A percentile compares a stretch with the other conserved stretches of the same genome.
These are phyloP conservation scores for Botrylloides violaceus DNA, from an alignment of 23 tunicate species.

Conservation along the genomic window DNA sequence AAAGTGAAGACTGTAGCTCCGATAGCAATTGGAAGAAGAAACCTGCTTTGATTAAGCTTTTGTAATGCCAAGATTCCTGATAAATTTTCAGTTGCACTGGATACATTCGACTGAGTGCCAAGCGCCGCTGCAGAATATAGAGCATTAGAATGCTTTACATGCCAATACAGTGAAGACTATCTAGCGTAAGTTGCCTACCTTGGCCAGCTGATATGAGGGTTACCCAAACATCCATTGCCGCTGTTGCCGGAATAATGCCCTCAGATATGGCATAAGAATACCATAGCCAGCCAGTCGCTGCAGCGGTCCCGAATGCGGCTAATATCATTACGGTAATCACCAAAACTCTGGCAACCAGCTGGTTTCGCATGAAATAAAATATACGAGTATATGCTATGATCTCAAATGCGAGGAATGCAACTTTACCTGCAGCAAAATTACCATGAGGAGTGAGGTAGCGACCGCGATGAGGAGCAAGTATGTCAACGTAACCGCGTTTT, in stretches of 20 bases:
- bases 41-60: neutral
- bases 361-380: neutral
- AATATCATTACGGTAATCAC: slow-evolving; percentile 34
- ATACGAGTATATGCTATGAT: no score
- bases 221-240: neutral
- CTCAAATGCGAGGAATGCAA: no score
- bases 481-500: slow-evolving; percentile 24
- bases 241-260: slow-evolving; percentile 9
- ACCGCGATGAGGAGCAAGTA: slow-evolving; percentile 31
- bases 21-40: slow-evolving; percentile 11
- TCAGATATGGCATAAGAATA: slow-evolving; percentile 43
- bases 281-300: slow-evolving; percentile 50
- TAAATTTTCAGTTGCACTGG: neutral
- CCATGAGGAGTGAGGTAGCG: slow-evolving; percentile 32
- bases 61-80: neutral
- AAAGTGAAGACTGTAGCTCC: neutral
- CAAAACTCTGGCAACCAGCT: slow-evolving; percentile 50
- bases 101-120: neutral
- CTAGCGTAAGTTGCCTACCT: no score
- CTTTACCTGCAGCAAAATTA: slow-evolving; percentile 37
- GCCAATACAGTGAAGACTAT: no score
- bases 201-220: neutral
- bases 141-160: no score
- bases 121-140: neutral
- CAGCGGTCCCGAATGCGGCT: slow-evolving; percentile 41